Percentiles rank a stretch among this genome's conserved stretches.
Evolutionary conservation across 2,113 vertebrate species (phyloP).

Genomic region (Corydoras sp.): DNA sequence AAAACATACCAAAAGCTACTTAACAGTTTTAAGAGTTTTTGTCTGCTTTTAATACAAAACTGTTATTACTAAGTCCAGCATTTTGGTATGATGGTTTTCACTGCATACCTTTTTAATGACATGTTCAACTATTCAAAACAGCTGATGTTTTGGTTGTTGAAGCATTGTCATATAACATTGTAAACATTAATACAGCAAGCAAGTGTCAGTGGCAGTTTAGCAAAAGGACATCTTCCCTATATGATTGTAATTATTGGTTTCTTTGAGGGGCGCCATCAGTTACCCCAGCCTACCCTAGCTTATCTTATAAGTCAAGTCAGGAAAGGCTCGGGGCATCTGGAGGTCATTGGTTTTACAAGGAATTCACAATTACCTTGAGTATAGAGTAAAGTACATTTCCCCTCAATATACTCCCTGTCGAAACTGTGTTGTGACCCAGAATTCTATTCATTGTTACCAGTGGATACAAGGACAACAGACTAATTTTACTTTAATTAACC

Average conservation of each 20-base stretch:
- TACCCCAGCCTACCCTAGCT: conserved; percentile 41
- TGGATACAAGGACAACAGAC: no score
- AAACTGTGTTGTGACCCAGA: not conserved
- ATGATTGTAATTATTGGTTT: conserved; percentile 55
- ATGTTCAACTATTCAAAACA: conserved; percentile 19
- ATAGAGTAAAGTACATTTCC: conserved; percentile 1
- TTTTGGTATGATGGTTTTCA: conserved; percentile 1
- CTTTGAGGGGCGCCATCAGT: conserved; percentile 53
- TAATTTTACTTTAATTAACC: no score
- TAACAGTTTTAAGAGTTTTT: not conserved
- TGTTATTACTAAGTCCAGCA: conserved; percentile 13
- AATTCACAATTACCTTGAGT: conserved; percentile 28
- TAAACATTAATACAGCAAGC: conserved; percentile 24
- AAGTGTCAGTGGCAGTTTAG: conserved; percentile 46
- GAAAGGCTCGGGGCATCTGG: conserved; percentile 48
- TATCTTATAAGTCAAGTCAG: conserved; percentile 58
- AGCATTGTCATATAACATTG: conserved; percentile 22
- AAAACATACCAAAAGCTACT: conserved; percentile 5
- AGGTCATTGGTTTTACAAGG: conserved; percentile 51
- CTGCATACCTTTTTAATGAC: not conserved
- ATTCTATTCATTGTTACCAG: not conserved
- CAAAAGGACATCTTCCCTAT: conserved; percentile 42
- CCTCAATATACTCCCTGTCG: conserved; percentile 26
- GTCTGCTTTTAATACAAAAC: conserved; percentile 5
- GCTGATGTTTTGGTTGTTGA: not conserved